Percentiles rank a stretch among this genome's conserved stretches.
These are phyloP conservation scores for Schizopygopsis pylzovi DNA, from an alignment of 2,797 vertebrate genomes.

Conservation along the genomic window DNA sequence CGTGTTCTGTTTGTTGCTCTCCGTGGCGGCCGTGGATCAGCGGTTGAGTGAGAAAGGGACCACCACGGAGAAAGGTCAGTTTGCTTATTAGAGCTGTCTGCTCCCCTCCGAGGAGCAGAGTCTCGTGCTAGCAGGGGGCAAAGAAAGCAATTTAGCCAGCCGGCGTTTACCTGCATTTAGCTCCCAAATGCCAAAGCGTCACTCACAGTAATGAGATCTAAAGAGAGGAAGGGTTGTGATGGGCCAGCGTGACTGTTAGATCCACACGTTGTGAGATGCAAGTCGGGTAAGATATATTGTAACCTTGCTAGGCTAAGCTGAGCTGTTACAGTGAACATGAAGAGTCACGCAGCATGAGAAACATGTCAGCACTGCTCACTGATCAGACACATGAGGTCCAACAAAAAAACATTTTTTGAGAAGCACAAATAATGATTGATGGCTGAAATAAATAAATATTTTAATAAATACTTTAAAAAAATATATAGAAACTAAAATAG, in stretches of 20 bases:
- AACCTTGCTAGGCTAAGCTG: conserved; percentile 1
- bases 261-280: conserved; percentile 3
- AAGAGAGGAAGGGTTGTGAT: conserved; percentile 38
- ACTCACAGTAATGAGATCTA: conserved; percentile 55
- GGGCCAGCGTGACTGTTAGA: conserved; percentile 25
- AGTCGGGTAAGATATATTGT: background rate
- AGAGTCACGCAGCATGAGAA: background rate
- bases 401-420: too few species aligned
- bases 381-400: too few species aligned
- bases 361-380: background rate
- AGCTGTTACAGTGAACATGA: background rate
- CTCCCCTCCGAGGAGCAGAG: conserved; percentile 44
- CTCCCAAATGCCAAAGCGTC: conserved; percentile 53
- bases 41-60: conserved; percentile 40
- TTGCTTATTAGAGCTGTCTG: conserved; percentile 60
- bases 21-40: conserved; percentile 23
- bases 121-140: conserved; percentile 46
- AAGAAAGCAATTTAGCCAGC: conserved; percentile 60
- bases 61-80: conserved; percentile 60
- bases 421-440: too few species aligned
- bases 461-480: background rate
- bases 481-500: background rate
- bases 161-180: conserved; percentile 57
- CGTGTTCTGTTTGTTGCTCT: conserved; percentile 47
- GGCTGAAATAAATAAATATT: too few species aligned